A percentile compares a stretch with the other conserved stretches of the same genome.
These are phyloP conservation scores for Araneus ventricosus DNA, from an alignment of 1,140 invertebrate genomes.

Conservation along the genomic window DNA sequence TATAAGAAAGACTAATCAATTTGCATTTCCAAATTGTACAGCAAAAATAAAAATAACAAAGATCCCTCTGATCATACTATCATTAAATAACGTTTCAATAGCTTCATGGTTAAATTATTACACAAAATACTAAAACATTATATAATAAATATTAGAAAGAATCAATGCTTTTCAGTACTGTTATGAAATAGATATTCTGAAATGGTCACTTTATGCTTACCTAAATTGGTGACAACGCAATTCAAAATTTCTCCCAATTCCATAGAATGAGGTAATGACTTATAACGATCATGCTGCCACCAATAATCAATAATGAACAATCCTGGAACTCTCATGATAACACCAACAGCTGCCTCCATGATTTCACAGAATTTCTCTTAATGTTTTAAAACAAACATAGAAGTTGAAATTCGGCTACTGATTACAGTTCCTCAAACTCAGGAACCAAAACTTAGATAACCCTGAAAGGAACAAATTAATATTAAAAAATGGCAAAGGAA, in stretches of 20 bases:
- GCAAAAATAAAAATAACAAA: too few relatives aligned
- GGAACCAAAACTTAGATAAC: not conserved
- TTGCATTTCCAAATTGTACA: too few relatives aligned
- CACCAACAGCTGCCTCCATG: constrained; percentile 80
- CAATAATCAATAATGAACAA: constrained; percentile 82
- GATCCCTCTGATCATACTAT: too few relatives aligned
- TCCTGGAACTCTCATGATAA: constrained; percentile 82
- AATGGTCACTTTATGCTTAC: constrained; percentile 75
- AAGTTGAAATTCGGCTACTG: not conserved
- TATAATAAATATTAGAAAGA: too few relatives aligned
- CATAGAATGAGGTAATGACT: constrained; percentile 78
- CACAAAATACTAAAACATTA: too few relatives aligned
- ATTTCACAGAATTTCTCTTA: not conserved
- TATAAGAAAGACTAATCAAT: too few relatives aligned
- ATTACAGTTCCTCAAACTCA: not conserved
- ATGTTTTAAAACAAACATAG: not conserved
- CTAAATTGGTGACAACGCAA: constrained; percentile 78
- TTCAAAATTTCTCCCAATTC: constrained; percentile 78
- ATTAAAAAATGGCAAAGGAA: not conserved
- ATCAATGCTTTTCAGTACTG: too few relatives aligned
- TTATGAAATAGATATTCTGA: not conserved
- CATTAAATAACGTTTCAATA: too few relatives aligned
- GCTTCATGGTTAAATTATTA: too few relatives aligned
- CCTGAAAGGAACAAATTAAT: not conserved
- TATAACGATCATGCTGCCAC: constrained; percentile 80